Conservation (phyloP, 1,140 invertebrate genomes). For the Mya arenaria region DNA sequence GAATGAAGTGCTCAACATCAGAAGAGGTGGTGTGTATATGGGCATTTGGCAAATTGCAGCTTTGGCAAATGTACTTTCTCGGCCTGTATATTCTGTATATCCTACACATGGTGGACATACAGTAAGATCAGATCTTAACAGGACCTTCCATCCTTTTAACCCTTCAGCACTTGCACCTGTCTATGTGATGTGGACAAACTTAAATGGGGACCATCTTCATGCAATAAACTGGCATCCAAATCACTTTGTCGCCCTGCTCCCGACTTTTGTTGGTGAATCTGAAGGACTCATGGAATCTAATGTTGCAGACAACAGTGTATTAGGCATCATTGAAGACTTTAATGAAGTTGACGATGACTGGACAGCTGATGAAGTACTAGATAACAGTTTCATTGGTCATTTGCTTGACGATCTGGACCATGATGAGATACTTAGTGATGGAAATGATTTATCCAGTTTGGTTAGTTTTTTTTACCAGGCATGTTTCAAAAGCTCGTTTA, state of each 20-base stretch:
- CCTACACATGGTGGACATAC: background rate
- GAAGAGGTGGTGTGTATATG: conserved; percentile 11
- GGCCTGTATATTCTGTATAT: conserved; percentile 11
- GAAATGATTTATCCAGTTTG: too few relatives aligned
- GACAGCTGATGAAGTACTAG: background rate
- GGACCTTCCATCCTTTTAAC: background rate
- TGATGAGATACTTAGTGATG: conserved; percentile 10
- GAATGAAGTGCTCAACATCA: background rate
- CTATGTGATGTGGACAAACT: conserved; percentile 20
- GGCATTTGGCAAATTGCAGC: conserved; percentile 24
- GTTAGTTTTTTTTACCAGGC: too few relatives aligned
- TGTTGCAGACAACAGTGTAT: too few relatives aligned
- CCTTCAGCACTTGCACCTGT: background rate
- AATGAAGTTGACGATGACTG: background rate
- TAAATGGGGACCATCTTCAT: conserved; percentile 6
- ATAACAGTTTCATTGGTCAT: background rate
- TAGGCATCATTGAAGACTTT: too few relatives aligned
- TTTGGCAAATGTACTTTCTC: conserved; percentile 3
- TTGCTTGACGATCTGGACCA: conserved; percentile 4
- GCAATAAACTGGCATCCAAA: conserved; percentile 5
- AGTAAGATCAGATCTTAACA: conserved; percentile 8
- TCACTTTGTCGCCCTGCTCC: conserved; percentile 16
- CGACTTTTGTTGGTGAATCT: conserved; percentile 5
- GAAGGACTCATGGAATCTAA: background rate
- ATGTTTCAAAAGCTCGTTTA: too few relatives aligned